Evolutionary conservation across 1,140 invertebrate genomes (phyloP).

Genomic region (Calephelis nemesis): DNA sequence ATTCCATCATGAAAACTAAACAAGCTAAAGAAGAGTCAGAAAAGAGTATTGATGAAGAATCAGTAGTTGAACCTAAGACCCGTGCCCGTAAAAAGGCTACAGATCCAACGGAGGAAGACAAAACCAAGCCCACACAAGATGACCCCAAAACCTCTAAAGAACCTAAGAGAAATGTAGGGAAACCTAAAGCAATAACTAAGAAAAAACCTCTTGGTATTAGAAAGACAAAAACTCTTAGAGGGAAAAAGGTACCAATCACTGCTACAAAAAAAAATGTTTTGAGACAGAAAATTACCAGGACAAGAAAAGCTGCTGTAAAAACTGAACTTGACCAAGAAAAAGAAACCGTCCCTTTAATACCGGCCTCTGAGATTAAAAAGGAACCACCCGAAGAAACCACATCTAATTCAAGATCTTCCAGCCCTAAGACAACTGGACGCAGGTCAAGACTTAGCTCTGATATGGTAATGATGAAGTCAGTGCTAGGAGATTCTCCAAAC

Average conservation of each 20-base stretch:
- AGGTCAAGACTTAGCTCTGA: slow-evolving; percentile 71
- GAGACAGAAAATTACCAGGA: slow-evolving; percentile 51
- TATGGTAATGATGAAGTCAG: slow-evolving; percentile 70
- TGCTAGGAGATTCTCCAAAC: slow-evolving; percentile 60
- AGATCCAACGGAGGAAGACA: slow-evolving; percentile 61
- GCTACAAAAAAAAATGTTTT: slow-evolving; percentile 62
- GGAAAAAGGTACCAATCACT: slow-evolving; percentile 55
- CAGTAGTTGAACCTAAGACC: slow-evolving; percentile 66
- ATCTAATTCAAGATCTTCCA: slow-evolving; percentile 70
- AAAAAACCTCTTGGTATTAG: slow-evolving; percentile 68
- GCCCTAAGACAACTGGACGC: slow-evolving; percentile 64
- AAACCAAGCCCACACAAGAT: slow-evolving; percentile 58
- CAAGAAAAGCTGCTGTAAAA: slow-evolving; percentile 54
- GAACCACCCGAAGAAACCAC: slow-evolving; percentile 63
- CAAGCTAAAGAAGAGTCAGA: slow-evolving; percentile 70
- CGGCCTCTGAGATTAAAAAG: slow-evolving; percentile 71
- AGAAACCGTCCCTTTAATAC: slow-evolving; percentile 61
- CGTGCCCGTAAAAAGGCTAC: slow-evolving; percentile 70
- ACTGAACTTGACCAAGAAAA: slow-evolving; percentile 56
- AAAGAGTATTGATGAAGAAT: slow-evolving; percentile 69
- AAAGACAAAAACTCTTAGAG: slow-evolving; percentile 68
- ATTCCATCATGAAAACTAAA: slow-evolving; percentile 78
- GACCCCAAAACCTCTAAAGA: slow-evolving; percentile 69
- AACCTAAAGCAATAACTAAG: slow-evolving; percentile 62
- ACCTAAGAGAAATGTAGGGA: slow-evolving; percentile 55